Base-by-base conservation (phyloP, 1,140 invertebrate genomes). In the Drosophila sproati region DNA sequence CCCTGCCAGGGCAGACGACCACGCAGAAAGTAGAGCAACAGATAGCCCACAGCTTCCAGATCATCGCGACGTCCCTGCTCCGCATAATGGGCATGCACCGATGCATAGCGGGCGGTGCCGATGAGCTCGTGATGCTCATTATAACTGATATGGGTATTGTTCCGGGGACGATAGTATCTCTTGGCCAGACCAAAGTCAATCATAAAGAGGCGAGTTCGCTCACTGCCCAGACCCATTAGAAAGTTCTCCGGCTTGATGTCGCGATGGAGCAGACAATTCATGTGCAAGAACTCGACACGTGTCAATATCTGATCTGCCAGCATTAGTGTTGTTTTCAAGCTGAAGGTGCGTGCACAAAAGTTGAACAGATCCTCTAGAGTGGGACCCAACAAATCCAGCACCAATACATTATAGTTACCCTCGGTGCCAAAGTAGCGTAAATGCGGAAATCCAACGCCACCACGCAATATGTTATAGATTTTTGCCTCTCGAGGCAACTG, bases 111-210 rank as follows among this genome's bases (percentile, higher is more conserved):
- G 6, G 98, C 98, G 10, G 98, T 98, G 28, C 97, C 97, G 43
- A 98, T 98, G 69, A 98, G 93, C 93, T 98, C 98, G 93, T 98
- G 98, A 83, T 98, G 97, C 92, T 98, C 97, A 89, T 97, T 94
- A 92, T 98, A 98, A 2, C 93, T 92, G 92, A 98, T 98, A 92
- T 98, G 97, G 78, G 94, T 92, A 86, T 96, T 94, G 50, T 96
- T 97, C 73, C 96, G 95, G 74, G 94, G 95, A 89, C 98, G 97
- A 74, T 97, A 94, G 91, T 95, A 99, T 92, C 98, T 98, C 93
- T 99, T 99, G 63, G 98, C 98, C 83, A 99, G 93, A 72, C 98
- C 98, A 93, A 98, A 98, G 93, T 98, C 98, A 91, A 98, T 98
- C 68, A 98, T 94, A 93, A 97, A 98, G 32, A 98, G 92, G 94